Conservation (phyloP, 2,888 invertebrate species). For the Dynastes tityus region DNA sequence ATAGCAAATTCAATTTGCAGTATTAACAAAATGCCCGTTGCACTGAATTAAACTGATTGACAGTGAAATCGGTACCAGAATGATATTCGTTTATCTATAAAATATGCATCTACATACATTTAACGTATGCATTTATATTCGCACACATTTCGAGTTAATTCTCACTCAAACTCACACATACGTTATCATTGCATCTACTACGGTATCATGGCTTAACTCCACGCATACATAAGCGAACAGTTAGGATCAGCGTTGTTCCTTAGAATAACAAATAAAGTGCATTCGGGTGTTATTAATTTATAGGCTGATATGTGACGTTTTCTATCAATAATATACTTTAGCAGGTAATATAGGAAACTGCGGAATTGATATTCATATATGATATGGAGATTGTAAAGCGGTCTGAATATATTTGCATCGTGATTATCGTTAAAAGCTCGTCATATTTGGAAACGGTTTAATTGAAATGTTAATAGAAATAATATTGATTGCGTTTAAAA, state of each 20-base stretch:
- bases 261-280: slow-evolving; percentile 37
- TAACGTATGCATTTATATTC: neutral
- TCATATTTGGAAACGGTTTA: slow-evolving; percentile 9
- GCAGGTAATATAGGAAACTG: neutral
- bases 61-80: slow-evolving; percentile 10
- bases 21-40: slow-evolving; percentile 9
- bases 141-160: neutral
- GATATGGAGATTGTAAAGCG: neutral
- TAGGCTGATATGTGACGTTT: slow-evolving; percentile 30
- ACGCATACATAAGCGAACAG: too few relatives aligned
- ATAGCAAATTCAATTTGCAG: slow-evolving; percentile 1
- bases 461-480: slow-evolving; percentile 7
- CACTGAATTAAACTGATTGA: slow-evolving; percentile 23
- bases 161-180: neutral
- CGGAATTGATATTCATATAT: neutral
- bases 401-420: slow-evolving; percentile 26
- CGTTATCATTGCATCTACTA: neutral
- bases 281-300: slow-evolving; percentile 41
- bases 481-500: neutral
- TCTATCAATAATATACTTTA: slow-evolving; percentile 20
- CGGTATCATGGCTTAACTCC: neutral
- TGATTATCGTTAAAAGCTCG: slow-evolving; percentile 10
- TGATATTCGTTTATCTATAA: slow-evolving; percentile 14
- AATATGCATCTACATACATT: slow-evolving; percentile 5
- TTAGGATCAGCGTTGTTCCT: slow-evolving; percentile 6